phyloP scores from a whole-genome alignment of 2,888 invertebrate species.

The Coenonympha glycerion region DNA sequence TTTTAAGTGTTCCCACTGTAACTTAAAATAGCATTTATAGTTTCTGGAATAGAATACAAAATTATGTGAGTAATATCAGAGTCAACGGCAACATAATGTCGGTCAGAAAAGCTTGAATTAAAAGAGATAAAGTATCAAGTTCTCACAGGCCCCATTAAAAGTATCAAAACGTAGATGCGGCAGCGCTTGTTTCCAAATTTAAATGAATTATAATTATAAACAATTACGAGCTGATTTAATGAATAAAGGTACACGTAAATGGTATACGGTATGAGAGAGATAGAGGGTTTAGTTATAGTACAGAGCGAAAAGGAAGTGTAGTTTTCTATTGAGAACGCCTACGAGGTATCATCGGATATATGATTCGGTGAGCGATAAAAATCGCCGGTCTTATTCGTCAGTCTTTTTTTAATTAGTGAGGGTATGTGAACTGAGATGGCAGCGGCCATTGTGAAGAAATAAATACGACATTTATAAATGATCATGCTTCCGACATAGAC shows the following conservation, averaged over 20 bases:
- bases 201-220: conserved; percentile 73
- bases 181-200: conserved; percentile 52
- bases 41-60: conserved; percentile 16
- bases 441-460: conserved; percentile 63
- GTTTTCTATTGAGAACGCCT: conserved; percentile 70
- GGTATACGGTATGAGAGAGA: conserved; percentile 51
- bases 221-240: conserved; percentile 67
- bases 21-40: conserved; percentile 1
- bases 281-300: conserved; percentile 30
- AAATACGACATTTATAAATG: conserved; percentile 67
- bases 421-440: conserved; percentile 68
- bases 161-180: conserved; percentile 59
- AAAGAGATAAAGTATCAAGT: conserved; percentile 58
- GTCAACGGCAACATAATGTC: conserved; percentile 3
- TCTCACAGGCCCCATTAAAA: conserved; percentile 61
- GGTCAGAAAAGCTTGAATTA: conserved; percentile 29
- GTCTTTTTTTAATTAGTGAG: conserved; percentile 72
- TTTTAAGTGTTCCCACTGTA: conserved; percentile 14
- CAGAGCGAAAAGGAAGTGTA: conserved; percentile 50
- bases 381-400: conserved; percentile 75
- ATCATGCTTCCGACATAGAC: conserved; percentile 48
- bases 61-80: conserved; percentile 9
- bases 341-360: conserved; percentile 61
- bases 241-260: conserved; percentile 58
- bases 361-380: conserved; percentile 73